Percentiles rank a stretch among this genome's conserved stretches.
phyloP scores from a whole-genome alignment of 2,797 vertebrate genomes.

The Telmatherina bonti region DNA sequence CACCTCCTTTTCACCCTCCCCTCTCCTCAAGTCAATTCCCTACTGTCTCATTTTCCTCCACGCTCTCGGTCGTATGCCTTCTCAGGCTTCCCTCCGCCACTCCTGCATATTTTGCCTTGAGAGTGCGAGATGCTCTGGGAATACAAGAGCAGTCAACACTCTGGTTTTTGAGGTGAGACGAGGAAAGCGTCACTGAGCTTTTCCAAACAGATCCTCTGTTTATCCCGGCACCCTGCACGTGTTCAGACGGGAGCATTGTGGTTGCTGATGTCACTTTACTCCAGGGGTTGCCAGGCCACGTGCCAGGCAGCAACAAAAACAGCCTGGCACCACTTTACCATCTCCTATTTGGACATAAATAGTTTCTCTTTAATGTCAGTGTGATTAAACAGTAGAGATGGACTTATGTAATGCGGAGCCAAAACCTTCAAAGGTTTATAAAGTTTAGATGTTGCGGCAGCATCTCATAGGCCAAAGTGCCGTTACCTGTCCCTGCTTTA shows the following conservation, averaged over 20 bases:
- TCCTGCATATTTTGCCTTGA: slow-evolving; percentile 69
- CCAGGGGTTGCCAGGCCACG: slow-evolving; percentile 59
- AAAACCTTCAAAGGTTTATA: slow-evolving; percentile 43
- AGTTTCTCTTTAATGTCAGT: slow-evolving; percentile 31
- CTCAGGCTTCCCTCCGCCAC: slow-evolving; percentile 44
- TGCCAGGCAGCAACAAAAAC: slow-evolving; percentile 60
- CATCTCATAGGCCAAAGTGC: slow-evolving; percentile 40
- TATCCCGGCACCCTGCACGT: slow-evolving; percentile 37
- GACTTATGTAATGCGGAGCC: slow-evolving; percentile 38
- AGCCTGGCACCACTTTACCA: slow-evolving; percentile 57
- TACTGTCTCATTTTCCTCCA: slow-evolving; percentile 66
- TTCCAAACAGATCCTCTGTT: slow-evolving; percentile 64
- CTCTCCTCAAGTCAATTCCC: slow-evolving; percentile 46
- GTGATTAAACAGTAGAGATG: slow-evolving; percentile 44
- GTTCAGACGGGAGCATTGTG: slow-evolving; percentile 59
- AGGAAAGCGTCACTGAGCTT: slow-evolving; percentile 54
- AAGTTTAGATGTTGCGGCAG: slow-evolving; percentile 26
- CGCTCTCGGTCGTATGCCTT: slow-evolving; percentile 59
- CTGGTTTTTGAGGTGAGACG: slow-evolving; percentile 72
- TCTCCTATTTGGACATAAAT: slow-evolving; percentile 29
- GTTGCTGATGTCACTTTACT: slow-evolving; percentile 72
- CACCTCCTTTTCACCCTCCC: slow-evolving; percentile 23
- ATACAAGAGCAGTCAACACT: slow-evolving; percentile 73
- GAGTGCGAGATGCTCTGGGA: slow-evolving; percentile 72
- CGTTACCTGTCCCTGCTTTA: slow-evolving; percentile 56